Evolutionary conservation across 2,888 invertebrate species (phyloP).

Genomic region (Diaperis boleti): DNA sequence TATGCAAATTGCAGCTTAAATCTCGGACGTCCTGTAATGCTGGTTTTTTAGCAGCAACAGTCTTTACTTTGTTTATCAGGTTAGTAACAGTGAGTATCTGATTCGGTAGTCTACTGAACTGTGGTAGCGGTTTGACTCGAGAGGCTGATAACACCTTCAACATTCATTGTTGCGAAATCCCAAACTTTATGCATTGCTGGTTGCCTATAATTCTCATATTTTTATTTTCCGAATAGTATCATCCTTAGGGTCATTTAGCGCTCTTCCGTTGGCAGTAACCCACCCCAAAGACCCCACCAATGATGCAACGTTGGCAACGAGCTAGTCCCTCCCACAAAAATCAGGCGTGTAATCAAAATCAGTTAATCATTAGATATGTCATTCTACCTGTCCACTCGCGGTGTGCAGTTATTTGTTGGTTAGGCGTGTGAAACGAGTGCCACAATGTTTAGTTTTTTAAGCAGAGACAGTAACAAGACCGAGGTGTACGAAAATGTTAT

Average conservation of each 20-base stretch:
- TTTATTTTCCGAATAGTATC: background rate
- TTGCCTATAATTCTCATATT: constrained; percentile 13
- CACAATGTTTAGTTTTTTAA: constrained; percentile 90
- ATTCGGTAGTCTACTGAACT: too few species aligned
- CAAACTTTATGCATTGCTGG: constrained; percentile 19
- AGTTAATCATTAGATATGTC: constrained; percentile 38
- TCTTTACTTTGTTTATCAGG: too few species aligned
- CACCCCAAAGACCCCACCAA: too few species aligned
- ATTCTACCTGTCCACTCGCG: constrained; percentile 36
- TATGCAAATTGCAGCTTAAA: too few species aligned
- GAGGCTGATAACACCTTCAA: too few species aligned
- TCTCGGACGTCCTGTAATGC: too few species aligned
- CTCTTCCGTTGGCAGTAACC: background rate
- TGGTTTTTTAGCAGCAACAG: too few species aligned
- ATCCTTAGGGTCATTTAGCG: background rate
- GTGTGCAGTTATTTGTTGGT: constrained; percentile 41
- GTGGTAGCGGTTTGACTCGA: too few species aligned
- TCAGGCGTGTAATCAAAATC: constrained; percentile 40
- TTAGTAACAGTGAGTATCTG: too few species aligned
- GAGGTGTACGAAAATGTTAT: constrained; percentile 91
- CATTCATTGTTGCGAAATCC: background rate
- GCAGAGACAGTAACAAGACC: constrained; percentile 79
- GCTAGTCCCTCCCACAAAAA: constrained; percentile 12
- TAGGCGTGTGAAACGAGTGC: constrained; percentile 34
- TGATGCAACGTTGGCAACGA: constrained; percentile 27